phyloP scores from a whole-genome alignment of 2,797 vertebrate genomes.

The Tangara arthus region DNA sequence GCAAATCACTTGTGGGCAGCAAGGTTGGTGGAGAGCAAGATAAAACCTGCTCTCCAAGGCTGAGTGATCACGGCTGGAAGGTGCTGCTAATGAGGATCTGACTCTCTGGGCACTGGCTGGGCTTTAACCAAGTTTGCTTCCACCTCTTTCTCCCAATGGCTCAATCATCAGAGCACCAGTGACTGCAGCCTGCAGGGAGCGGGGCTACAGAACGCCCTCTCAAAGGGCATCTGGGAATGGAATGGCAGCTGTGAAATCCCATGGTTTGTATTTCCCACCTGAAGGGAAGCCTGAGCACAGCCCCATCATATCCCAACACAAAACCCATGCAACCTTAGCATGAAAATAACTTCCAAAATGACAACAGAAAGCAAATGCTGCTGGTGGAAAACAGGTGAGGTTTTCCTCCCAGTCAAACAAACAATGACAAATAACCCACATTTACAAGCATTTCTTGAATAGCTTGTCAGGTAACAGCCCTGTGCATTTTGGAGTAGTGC shows the following conservation, averaged over 20 bases:
- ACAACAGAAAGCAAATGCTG: not conserved
- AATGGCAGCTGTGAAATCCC: not conserved
- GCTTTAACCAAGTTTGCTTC: not conserved
- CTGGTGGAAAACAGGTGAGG: not conserved
- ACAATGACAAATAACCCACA: not conserved
- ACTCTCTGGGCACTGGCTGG: not conserved
- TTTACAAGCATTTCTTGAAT: not conserved
- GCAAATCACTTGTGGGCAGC: conserved; percentile 25
- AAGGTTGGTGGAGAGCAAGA: conserved; percentile 28
- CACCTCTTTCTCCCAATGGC: not conserved
- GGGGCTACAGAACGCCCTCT: not conserved
- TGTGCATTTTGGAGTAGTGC: not conserved
- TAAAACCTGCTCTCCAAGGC: conserved; percentile 26
- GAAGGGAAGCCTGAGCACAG: not conserved
- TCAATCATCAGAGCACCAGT: not conserved
- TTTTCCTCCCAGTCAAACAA: not conserved
- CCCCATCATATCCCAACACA: not conserved
- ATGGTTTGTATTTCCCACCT: not conserved
- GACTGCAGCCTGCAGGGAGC: not conserved
- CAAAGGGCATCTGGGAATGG: not conserved
- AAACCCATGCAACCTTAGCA: not conserved
- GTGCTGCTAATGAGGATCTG: conserved; percentile 19
- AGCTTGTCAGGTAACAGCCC: not conserved
- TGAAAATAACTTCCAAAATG: not conserved
- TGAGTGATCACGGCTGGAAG: conserved; percentile 16